A percentile compares a stretch with the other conserved stretches of the same genome.
Conservation (phyloP, 2,797 vertebrate species). For the Tiaroga cobitis region DNA sequence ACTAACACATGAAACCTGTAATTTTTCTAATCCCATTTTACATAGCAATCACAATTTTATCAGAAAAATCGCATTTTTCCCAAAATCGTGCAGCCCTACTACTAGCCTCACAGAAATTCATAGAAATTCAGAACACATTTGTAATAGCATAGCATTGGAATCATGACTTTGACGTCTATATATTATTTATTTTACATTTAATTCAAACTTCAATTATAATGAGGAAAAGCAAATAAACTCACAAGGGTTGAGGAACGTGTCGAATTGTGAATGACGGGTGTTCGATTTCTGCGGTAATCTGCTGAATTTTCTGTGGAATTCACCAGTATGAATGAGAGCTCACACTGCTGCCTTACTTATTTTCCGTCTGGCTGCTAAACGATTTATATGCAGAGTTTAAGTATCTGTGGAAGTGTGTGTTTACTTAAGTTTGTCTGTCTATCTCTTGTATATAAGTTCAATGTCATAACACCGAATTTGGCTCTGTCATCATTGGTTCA, state of each 20-base stretch:
- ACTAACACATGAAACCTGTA: neutral
- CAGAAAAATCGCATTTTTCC: too few species aligned
- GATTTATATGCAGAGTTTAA: slow-evolving; percentile 30
- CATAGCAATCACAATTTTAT: neutral
- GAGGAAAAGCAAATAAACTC: neutral
- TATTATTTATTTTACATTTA: neutral
- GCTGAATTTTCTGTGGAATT: neutral
- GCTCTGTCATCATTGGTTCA: slow-evolving; percentile 42
- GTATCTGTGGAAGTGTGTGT: slow-evolving; percentile 18
- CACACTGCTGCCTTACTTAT: neutral
- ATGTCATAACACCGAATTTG: slow-evolving; percentile 20
- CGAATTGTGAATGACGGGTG: neutral
- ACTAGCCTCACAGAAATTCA: neutral
- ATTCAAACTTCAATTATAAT: neutral
- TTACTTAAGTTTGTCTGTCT: slow-evolving; percentile 9
- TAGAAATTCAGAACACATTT: neutral
- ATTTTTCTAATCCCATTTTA: neutral
- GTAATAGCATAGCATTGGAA: neutral
- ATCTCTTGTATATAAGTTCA: slow-evolving; percentile 42
- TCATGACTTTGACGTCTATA: neutral
- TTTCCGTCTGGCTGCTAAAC: slow-evolving; percentile 14
- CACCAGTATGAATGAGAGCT: neutral
- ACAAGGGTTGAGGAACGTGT: neutral
- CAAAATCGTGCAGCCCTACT: neutral
- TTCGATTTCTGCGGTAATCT: neutral